These are phyloP conservation scores for Xestia sexstrigata DNA, from an alignment of 2,888 invertebrate species.

Conservation along the genomic window DNA sequence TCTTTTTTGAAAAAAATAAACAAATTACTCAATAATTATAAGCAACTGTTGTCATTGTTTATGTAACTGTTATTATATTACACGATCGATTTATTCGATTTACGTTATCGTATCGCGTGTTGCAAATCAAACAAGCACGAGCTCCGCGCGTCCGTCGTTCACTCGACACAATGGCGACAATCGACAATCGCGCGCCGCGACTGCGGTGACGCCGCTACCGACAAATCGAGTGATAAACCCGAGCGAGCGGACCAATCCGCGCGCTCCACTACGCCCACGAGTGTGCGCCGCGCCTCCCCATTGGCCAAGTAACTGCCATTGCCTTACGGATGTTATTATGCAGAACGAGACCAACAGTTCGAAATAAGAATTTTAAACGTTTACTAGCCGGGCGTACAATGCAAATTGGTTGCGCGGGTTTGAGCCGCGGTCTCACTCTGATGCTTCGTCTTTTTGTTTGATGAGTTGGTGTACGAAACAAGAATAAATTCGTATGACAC, in stretches of 20 bases:
- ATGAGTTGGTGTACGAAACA: conserved; percentile 75
- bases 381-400: conserved; percentile 87
- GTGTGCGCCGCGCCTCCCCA: conserved; percentile 80
- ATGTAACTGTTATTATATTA: conserved; percentile 72
- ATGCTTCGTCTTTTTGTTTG: conserved; percentile 80
- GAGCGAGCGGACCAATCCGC: conserved; percentile 82
- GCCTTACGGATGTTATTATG: conserved; percentile 90
- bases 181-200: conserved; percentile 89
- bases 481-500: conserved; percentile 79
- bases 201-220: conserved; percentile 86
- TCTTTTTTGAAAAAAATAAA: conserved; percentile 65
- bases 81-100: conserved; percentile 81
- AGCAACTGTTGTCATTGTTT: conserved; percentile 74
- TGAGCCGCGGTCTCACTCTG: conserved; percentile 84
- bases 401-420: conserved; percentile 89
- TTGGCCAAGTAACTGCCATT: conserved; percentile 90
- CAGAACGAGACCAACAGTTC: conserved; percentile 89
- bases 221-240: conserved; percentile 89
- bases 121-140: conserved; percentile 82
- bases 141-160: conserved; percentile 84
- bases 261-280: conserved; percentile 87
- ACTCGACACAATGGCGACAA: conserved; percentile 89
- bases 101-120: conserved; percentile 80
- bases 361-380: conserved; percentile 89
- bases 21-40: conserved; percentile 65